Evolutionary conservation across 2,888 invertebrate genomes (phyloP).

Genomic region (Rotaria magnacalcarata): DNA sequence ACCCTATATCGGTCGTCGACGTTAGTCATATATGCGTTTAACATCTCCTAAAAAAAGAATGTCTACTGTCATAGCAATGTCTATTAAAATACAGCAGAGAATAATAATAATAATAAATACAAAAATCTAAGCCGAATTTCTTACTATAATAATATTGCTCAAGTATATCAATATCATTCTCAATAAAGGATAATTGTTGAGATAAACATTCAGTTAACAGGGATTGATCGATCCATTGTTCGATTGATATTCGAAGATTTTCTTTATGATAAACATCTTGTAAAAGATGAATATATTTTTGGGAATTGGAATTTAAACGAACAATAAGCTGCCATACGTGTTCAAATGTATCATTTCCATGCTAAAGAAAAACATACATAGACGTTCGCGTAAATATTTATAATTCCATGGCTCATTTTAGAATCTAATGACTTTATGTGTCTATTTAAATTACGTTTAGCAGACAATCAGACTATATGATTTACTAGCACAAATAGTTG

Average conservation of each 20-base stretch:
- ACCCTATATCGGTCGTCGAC: slow-evolving; percentile 11
- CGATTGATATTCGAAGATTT: slow-evolving; percentile 9
- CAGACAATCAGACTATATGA: no score
- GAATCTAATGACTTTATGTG: no score
- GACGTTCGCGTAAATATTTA: no score
- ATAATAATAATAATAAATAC: not conserved
- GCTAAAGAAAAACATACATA: not conserved
- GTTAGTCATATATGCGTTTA: not conserved
- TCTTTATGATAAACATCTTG: slow-evolving; percentile 36
- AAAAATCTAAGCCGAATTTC: not conserved
- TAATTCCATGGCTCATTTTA: no score
- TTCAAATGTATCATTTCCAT: not conserved
- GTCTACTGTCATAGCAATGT: not conserved
- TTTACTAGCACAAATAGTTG: no score
- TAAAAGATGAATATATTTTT: slow-evolving; percentile 30
- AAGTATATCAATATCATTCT: not conserved
- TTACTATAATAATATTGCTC: slow-evolving; percentile 6
- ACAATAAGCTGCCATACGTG: not conserved
- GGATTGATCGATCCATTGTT: slow-evolving; percentile 28
- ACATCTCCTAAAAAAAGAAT: not conserved
- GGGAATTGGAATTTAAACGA: slow-evolving; percentile 11
- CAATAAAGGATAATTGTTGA: not conserved
- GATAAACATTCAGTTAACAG: slow-evolving; percentile 31
- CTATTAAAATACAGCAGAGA: not conserved
- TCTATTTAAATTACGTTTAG: no score